A percentile compares a stretch with the other conserved stretches of the same genome.
Evolutionary conservation across 1,140 invertebrate genomes (phyloP).

Genomic region (Artemia franciscana): DNA sequence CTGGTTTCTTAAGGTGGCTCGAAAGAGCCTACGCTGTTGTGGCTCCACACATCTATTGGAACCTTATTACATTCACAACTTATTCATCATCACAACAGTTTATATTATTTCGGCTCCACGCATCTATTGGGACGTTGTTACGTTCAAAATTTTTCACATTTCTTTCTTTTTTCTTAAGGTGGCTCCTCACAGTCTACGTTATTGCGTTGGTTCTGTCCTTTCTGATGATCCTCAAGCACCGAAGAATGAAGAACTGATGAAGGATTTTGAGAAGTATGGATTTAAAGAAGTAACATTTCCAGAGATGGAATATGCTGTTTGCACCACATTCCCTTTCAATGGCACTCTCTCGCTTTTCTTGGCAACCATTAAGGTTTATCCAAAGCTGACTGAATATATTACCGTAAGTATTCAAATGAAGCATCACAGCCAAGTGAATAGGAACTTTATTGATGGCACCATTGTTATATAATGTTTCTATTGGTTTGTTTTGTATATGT

Average conservation of each 20-base stretch:
- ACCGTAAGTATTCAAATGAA: constrained; percentile 17
- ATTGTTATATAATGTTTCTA: too few relatives aligned
- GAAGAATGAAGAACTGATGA: constrained; percentile 11
- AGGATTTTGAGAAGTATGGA: constrained; percentile 15
- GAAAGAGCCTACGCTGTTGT: too few relatives aligned
- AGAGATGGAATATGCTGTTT: constrained; percentile 21
- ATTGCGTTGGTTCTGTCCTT: constrained; percentile 21
- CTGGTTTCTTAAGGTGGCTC: too few relatives aligned
- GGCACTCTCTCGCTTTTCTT: constrained; percentile 23
- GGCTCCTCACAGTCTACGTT: constrained; percentile 17
- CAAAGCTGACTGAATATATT: constrained; percentile 20
- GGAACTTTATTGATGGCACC: too few relatives aligned
- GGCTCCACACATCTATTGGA: too few relatives aligned
- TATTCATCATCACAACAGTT: too few relatives aligned
- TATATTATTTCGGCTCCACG: too few relatives aligned
- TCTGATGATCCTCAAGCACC: constrained; percentile 15
- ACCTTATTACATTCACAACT: too few relatives aligned
- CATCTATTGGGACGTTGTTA: too few relatives aligned
- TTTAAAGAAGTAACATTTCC: constrained; percentile 22
- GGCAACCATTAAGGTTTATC: constrained; percentile 23
- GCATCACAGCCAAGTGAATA: too few relatives aligned
- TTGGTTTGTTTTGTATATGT: too few relatives aligned
- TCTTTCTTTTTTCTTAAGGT: constrained; percentile 16
- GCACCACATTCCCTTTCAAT: constrained; percentile 22
- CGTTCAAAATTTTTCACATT: neutral